Percentiles rank a stretch among this genome's conserved stretches.
These are phyloP conservation scores for Haliclystus octoradiatus DNA, from an alignment of 30 jellyfish, hydroid and myxozoan genomes.

Conservation along the genomic window DNA sequence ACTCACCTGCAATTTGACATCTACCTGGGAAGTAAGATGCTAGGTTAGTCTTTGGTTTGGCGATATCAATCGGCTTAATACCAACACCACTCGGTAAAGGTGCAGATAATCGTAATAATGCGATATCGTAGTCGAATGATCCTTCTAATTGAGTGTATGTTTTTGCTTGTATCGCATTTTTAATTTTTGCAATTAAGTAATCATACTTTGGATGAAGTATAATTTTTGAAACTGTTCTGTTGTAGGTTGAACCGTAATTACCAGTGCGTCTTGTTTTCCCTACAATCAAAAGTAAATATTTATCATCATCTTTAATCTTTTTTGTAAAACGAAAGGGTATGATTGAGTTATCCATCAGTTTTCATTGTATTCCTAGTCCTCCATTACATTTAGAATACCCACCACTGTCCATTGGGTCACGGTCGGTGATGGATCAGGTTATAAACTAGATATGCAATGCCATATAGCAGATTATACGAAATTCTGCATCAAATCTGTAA, in stretches of 20 bases:
- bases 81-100: not conserved
- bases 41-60: not conserved
- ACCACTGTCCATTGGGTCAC: too few relatives aligned
- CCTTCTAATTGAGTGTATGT: not conserved
- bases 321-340: too few relatives aligned
- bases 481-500: too few relatives aligned
- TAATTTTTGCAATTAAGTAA: not conserved
- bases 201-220: not conserved
- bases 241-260: not conserved
- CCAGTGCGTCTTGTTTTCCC: not conserved
- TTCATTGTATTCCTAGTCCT: too few relatives aligned
- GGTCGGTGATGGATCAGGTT: too few relatives aligned
- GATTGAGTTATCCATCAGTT: too few relatives aligned
- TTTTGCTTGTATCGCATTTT: not conserved
- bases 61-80: not conserved
- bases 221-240: not conserved
- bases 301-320: too few relatives aligned
- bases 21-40: not conserved
- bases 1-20: not conserved
- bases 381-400: too few relatives aligned
- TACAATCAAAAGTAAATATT: not conserved
- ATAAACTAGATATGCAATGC: too few relatives aligned
- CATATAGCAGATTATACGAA: too few relatives aligned
- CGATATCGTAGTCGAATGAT: not conserved
- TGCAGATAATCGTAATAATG: not conserved